phyloP scores from a whole-genome alignment of 2,888 invertebrate species.

The Dimorphilus gyrociliatus region DNA sequence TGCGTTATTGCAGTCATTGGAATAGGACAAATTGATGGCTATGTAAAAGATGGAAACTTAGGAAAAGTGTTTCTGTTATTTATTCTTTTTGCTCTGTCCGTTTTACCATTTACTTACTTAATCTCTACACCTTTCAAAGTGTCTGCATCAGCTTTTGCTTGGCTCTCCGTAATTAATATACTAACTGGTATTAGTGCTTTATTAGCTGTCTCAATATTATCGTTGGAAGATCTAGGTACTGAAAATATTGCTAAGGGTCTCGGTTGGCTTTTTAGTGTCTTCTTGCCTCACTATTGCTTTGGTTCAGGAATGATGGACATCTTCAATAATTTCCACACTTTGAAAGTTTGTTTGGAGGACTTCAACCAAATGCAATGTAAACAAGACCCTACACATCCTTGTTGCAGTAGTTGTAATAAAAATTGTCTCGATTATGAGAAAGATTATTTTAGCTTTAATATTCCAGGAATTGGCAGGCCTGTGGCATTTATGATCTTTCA shows the following conservation, averaged over 20 bases:
- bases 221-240: constrained; percentile 46
- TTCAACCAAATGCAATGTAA: no score
- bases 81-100: constrained; percentile 52
- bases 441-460: constrained; percentile 49
- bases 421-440: constrained; percentile 34
- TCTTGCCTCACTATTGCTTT: constrained; percentile 52
- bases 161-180: constrained; percentile 53
- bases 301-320: constrained; percentile 37
- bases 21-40: constrained; percentile 51
- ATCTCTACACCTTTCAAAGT: constrained; percentile 50
- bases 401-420: constrained; percentile 24
- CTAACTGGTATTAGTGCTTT: constrained; percentile 55
- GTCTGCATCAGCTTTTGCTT: constrained; percentile 57
- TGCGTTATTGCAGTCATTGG: constrained; percentile 47
- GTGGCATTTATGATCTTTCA: constrained; percentile 45
- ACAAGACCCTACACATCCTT: no score
- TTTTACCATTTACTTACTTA: constrained; percentile 56
- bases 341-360: constrained; percentile 18
- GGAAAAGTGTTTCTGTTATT: constrained; percentile 46
- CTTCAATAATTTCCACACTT: constrained; percentile 31
- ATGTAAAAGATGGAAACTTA: no score
- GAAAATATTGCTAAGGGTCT: constrained; percentile 45
- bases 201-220: constrained; percentile 52
- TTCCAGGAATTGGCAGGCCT: constrained; percentile 55
- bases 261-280: constrained; percentile 49